Conservation (phyloP, 2,113 vertebrate species). For the Zeus faber region DNA sequence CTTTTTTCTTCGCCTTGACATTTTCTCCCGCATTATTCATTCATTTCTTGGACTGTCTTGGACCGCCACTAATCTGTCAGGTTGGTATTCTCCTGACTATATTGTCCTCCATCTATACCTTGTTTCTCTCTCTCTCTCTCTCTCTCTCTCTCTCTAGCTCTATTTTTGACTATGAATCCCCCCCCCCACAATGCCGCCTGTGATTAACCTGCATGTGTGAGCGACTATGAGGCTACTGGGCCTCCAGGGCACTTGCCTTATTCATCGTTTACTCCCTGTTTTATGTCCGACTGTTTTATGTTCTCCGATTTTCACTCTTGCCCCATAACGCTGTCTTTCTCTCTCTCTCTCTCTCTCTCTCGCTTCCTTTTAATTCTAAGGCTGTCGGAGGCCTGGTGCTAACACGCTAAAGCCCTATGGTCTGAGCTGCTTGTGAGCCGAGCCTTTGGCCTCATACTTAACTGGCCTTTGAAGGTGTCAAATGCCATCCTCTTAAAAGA, state of each 20-base stretch:
- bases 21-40: too few relatives aligned
- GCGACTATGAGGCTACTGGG: conserved; percentile 29
- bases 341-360: background rate
- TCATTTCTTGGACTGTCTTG: too few relatives aligned
- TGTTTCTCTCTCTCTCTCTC: too few relatives aligned
- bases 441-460: conserved; percentile 45
- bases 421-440: conserved; percentile 55
- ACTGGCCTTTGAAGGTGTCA: conserved; percentile 24
- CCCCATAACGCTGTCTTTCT: background rate
- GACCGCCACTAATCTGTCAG: too few relatives aligned
- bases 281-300: background rate
- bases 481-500: conserved; percentile 36
- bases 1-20: background rate
- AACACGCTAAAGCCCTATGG: conserved; percentile 19
- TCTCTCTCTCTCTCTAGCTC: too few relatives aligned
- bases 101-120: too few relatives aligned
- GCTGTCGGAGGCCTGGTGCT: conserved; percentile 6
- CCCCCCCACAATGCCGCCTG: too few relatives aligned
- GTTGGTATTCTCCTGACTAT: too few relatives aligned
- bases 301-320: background rate
- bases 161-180: too few relatives aligned
- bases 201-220: conserved; percentile 4
- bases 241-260: conserved; percentile 5
- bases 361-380: background rate
- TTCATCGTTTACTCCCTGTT: background rate